Conservation (phyloP, 2,888 invertebrate species). For the Choreutis nemorana region DNA sequence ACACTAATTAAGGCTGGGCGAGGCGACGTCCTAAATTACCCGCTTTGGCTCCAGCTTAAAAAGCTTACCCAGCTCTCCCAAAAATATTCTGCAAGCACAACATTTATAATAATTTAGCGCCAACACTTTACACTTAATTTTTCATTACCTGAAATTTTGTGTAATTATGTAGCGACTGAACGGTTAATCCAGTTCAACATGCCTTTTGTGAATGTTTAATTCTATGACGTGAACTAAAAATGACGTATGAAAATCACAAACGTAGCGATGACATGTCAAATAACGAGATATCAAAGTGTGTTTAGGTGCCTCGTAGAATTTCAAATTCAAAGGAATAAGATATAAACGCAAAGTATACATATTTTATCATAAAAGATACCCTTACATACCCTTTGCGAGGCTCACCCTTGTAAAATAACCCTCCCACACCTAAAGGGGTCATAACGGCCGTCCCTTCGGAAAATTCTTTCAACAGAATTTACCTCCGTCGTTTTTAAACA, state of each 20-base stretch:
- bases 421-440: slow-evolving; percentile 41
- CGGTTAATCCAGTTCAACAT: slow-evolving; percentile 3
- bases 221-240: slow-evolving; percentile 3
- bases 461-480: slow-evolving; percentile 54
- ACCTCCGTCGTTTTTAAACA: slow-evolving; percentile 40
- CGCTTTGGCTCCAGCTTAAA: slow-evolving; percentile 30
- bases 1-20: slow-evolving; percentile 44
- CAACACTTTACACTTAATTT: slow-evolving; percentile 15
- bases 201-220: slow-evolving; percentile 2
- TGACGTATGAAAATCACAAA: slow-evolving; percentile 1
- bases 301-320: neutral
- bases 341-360: neutral
- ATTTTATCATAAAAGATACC: slow-evolving; percentile 14
- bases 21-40: slow-evolving; percentile 44
- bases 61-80: slow-evolving; percentile 35
- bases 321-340: slow-evolving; percentile 2
- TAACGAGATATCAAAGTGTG: neutral
- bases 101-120: slow-evolving; percentile 42
- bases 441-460: slow-evolving; percentile 48
- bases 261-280: neutral
- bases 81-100: slow-evolving; percentile 42
- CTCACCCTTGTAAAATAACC: slow-evolving; percentile 48
- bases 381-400: slow-evolving; percentile 32
- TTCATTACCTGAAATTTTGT: slow-evolving; percentile 3
- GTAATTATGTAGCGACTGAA: slow-evolving; percentile 9